phyloP scores from a whole-genome alignment of 2,888 invertebrate genomes.

The Drosophila paranaensis region DNA sequence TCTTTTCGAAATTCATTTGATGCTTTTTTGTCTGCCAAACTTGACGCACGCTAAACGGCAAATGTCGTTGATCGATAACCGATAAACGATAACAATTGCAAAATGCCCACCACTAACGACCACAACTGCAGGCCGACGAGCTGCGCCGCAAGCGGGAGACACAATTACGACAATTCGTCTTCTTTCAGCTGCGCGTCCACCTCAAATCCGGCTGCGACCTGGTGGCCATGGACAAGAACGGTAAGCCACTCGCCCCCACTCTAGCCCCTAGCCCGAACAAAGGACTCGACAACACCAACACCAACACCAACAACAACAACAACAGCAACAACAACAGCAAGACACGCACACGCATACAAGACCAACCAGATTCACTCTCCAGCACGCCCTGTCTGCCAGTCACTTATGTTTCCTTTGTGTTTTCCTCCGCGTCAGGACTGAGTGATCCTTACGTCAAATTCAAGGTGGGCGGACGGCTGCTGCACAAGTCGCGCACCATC shows the following conservation, averaged over 20 bases:
- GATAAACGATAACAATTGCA: slow-evolving; percentile 38
- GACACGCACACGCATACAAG: neutral
- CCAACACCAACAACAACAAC: too few relatives aligned
- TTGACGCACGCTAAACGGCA: slow-evolving; percentile 51
- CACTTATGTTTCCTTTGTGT: slow-evolving; percentile 48
- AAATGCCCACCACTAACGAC: slow-evolving; percentile 33
- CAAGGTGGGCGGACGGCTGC: slow-evolving; percentile 92
- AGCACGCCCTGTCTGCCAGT: slow-evolving; percentile 20
- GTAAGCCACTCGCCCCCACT: slow-evolving; percentile 85
- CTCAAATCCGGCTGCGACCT: slow-evolving; percentile 94
- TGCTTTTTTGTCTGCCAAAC: slow-evolving; percentile 60
- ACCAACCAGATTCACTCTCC: neutral
- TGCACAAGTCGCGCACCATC: slow-evolving; percentile 97
- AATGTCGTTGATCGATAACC: slow-evolving; percentile 29
- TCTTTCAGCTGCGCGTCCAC: slow-evolving; percentile 96
- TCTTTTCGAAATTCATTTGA: slow-evolving; percentile 40
- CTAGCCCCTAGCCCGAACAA: neutral
- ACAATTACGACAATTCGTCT: slow-evolving; percentile 92
- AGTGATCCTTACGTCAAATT: slow-evolving; percentile 99
- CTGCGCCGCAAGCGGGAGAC: slow-evolving; percentile 89
- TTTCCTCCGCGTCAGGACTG: slow-evolving; percentile 88
- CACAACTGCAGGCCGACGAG: slow-evolving; percentile 87
- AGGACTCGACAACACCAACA: neutral
- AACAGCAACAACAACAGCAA: too few relatives aligned
- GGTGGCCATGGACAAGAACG: slow-evolving; percentile 97